A percentile compares a stretch with the other conserved stretches of the same genome.
Evolutionary conservation across 2,888 invertebrate species (phyloP).

Genomic region (Formica aserva): DNA sequence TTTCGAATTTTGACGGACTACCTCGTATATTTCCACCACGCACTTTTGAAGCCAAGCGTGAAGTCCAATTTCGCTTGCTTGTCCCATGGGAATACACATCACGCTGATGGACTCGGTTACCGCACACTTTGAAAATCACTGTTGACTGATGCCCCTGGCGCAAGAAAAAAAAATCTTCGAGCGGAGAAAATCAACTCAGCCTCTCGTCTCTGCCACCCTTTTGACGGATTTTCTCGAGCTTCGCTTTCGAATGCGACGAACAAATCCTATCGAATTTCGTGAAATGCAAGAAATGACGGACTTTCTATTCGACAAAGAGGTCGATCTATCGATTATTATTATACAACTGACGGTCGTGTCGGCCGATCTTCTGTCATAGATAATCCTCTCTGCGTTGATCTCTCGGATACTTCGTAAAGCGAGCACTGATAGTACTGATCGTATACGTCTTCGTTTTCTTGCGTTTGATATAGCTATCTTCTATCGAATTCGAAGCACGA

Average conservation of each 20-base stretch:
- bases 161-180: constrained; percentile 12
- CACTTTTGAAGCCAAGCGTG: constrained; percentile 53
- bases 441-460: constrained; percentile 9
- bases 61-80: constrained; percentile 62
- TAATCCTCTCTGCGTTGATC: neutral
- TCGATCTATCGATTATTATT: constrained; percentile 60
- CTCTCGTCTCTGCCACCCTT: neutral
- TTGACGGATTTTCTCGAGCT: constrained; percentile 23
- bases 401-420: constrained; percentile 1
- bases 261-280: constrained; percentile 48
- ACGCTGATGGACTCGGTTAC: constrained; percentile 18
- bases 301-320: constrained; percentile 18
- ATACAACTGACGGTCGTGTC: constrained; percentile 41
- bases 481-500: neutral
- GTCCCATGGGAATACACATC: constrained; percentile 53
- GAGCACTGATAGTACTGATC: neutral
- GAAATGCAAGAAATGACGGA: constrained; percentile 36
- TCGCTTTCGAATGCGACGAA: constrained; percentile 12
- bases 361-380: constrained; percentile 12
- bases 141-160: constrained; percentile 53
- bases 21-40: constrained; percentile 57
- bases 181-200: constrained; percentile 5
- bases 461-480: neutral
- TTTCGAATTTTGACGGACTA: constrained; percentile 55
- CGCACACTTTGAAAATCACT: constrained; percentile 40